These are phyloP conservation scores for Hylaeus anthracinus DNA, from an alignment of 1,140 invertebrate species.

Conservation along the genomic window DNA sequence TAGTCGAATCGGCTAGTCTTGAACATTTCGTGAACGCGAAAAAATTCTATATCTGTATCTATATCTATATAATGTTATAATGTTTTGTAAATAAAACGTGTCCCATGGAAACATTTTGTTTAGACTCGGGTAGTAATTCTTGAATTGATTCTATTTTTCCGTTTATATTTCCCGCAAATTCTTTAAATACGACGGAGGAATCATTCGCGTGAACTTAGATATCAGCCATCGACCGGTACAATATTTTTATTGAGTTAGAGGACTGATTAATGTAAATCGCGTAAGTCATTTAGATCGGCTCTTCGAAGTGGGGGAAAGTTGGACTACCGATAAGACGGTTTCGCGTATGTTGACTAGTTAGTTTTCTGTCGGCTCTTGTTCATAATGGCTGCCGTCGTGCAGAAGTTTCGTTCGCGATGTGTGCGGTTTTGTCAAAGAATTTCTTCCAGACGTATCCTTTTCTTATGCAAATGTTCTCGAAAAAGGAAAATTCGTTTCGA, in stretches of 20 bases:
- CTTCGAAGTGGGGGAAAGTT: not conserved
- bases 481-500: not conserved
- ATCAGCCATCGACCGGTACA: not conserved
- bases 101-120: not conserved
- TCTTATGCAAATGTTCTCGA: not conserved
- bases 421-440: conserved; percentile 27
- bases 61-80: conserved; percentile 31
- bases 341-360: conserved; percentile 22
- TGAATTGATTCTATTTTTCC: not conserved
- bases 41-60: not conserved
- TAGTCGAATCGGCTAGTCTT: no score
- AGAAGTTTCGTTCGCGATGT: conserved; percentile 48
- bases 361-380: conserved; percentile 31
- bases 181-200: no score
- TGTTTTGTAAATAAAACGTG: conserved; percentile 41
- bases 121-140: not conserved
- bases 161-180: not conserved
- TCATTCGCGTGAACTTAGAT: no score
- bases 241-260: not conserved
- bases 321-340: conserved; percentile 3
- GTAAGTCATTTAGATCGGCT: no score
- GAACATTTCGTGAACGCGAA: no score
- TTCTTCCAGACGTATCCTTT: conserved; percentile 71
- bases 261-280: no score
- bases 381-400: conserved; percentile 62